These are phyloP conservation scores for Spisula subtruncata DNA, from an alignment of 2,888 invertebrate genomes.

Conservation along the genomic window DNA sequence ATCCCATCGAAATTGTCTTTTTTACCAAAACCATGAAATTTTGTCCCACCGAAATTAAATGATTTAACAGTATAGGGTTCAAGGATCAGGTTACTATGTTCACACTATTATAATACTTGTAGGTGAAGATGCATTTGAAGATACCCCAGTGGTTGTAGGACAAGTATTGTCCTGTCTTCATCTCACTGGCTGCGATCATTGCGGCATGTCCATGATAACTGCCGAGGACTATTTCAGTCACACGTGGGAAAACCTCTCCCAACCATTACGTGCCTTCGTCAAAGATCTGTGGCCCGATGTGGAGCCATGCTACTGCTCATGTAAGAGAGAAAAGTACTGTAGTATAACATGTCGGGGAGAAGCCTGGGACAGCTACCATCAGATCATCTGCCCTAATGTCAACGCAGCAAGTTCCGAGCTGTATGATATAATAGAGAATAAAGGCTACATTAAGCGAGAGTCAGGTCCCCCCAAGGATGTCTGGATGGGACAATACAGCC, in stretches of 20 bases:
- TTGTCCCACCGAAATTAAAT: no score
- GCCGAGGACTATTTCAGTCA: constrained; percentile 90
- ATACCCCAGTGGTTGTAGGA: constrained; percentile 95
- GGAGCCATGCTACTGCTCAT: constrained; percentile 74
- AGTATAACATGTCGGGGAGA: constrained; percentile 91
- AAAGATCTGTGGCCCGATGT: constrained; percentile 81
- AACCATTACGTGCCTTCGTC: constrained; percentile 66
- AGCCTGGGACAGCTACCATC: constrained; percentile 93
- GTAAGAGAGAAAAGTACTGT: constrained; percentile 84
- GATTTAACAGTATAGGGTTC: no score
- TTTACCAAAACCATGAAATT: no score
- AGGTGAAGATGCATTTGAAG: constrained; percentile 94
- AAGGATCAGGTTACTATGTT: no score
- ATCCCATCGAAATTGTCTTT: no score
- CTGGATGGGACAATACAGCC: constrained; percentile 81
- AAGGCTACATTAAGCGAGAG: constrained; percentile 73
- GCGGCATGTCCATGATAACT: constrained; percentile 95
- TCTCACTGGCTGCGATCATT: constrained; percentile 94
- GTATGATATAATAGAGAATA: constrained; percentile 77
- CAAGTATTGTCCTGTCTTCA: constrained; percentile 94
- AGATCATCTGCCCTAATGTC: constrained; percentile 90
- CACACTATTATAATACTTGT: background rate
- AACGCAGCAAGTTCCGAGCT: constrained; percentile 73
- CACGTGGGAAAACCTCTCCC: constrained; percentile 65
- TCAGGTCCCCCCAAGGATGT: constrained; percentile 73